A percentile compares a stretch with the other conserved stretches of the same genome.
phyloP scores from a whole-genome alignment of 2,113 vertebrate genomes.

The Melanerpes formicivorus region DNA sequence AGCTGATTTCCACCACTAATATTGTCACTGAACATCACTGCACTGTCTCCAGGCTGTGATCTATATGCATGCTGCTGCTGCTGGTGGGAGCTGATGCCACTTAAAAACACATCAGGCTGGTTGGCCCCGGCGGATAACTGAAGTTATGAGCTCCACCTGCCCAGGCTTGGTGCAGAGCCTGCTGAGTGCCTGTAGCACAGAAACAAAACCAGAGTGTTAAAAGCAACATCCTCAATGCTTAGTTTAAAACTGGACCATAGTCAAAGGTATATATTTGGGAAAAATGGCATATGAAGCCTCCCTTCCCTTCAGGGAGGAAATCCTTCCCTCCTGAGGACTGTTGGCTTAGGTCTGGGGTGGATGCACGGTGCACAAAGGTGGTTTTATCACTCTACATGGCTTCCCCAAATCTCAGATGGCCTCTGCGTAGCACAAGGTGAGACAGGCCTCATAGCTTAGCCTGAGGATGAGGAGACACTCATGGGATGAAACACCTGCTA shows the following conservation, averaged over 20 bases:
- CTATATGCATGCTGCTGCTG: background rate
- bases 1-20: conserved; percentile 65
- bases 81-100: background rate
- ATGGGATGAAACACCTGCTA: background rate
- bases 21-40: conserved; percentile 40
- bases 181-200: background rate
- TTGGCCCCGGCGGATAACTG: background rate
- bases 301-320: background rate
- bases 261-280: background rate
- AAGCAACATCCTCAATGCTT: background rate
- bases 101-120: conserved; percentile 9
- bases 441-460: background rate
- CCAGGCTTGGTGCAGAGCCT: background rate
- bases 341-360: background rate
- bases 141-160: background rate
- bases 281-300: background rate
- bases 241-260: background rate
- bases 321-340: background rate
- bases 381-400: background rate
- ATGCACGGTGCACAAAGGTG: background rate
- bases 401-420: background rate
- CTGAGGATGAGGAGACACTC: background rate
- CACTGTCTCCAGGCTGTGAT: conserved; percentile 35
- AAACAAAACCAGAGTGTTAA: background rate
- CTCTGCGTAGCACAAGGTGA: background rate